Base-by-base conservation (phyloP, 2,888 invertebrate genomes). In the Heteromurus nitidus region DNA sequence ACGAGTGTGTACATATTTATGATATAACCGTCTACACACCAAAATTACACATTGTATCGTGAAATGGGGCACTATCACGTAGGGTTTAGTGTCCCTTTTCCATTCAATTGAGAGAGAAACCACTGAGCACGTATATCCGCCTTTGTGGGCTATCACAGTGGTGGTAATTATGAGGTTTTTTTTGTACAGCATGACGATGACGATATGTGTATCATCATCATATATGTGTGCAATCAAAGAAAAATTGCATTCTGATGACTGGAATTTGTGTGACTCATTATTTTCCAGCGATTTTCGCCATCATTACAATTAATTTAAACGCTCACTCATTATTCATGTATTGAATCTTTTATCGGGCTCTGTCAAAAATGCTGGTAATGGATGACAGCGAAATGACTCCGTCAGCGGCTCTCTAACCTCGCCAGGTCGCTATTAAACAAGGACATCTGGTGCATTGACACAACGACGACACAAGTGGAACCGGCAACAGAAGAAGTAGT, bases 381-480 rank as follows among this genome's bases (percentile, higher is more conserved):
- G 7, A 36, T 36, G 5, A 13, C 36, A 36, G 13, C 36, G 7
- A 36, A 13, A 36, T n/a, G n/a, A n/a, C n/a, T n/a, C n/a, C n/a
- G n/a, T n/a, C n/a, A n/a, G n/a, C n/a, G n/a, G n/a, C n/a, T n/a
- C n/a, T n/a, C n/a, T n/a, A n/a, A n/a, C n/a, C n/a, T n/a, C n/a
- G n/a, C n/a, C n/a, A n/a, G n/a, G n/a, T n/a, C n/a, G n/a, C n/a
- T n/a, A 36, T 36, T 9, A 36, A 13, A 58, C 28, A 58, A 58
- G 58, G 58, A 20, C 58, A 58, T 58, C 58, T 58, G 58, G 22
- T 53, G 3, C n/a, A n/a, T n/a, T n/a, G n/a, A n/a, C n/a, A n/a
- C n/a, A n/a, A n/a, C n/a, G n/a, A n/a, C n/a, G 36, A 13, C 36
- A 36, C 7, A 13, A 13, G 13, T 9, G 36, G 36, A 36, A 36